A percentile compares a stretch with the other conserved stretches of the same genome.
These are phyloP conservation scores for Fabriciana adippe DNA, from an alignment of 2,888 invertebrate genomes.

Conservation along the genomic window DNA sequence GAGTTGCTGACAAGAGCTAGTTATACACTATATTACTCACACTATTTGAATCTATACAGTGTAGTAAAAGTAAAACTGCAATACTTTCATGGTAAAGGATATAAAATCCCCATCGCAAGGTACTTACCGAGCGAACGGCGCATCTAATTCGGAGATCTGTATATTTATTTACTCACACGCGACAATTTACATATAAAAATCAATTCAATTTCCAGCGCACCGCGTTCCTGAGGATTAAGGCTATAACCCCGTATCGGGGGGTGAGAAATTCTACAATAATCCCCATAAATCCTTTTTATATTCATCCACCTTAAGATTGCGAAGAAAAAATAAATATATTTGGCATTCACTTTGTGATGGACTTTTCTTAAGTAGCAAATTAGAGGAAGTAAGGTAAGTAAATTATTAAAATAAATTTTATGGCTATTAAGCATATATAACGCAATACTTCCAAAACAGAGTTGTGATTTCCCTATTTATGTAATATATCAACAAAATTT, in stretches of 20 bases:
- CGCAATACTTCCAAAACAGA: too few species aligned
- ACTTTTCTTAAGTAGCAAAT: background rate
- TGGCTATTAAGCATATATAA: too few species aligned
- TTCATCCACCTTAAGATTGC: constrained; percentile 81
- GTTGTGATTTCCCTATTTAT: too few species aligned
- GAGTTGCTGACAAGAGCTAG: too few species aligned
- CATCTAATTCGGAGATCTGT: constrained; percentile 70
- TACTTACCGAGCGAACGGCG: constrained; percentile 60
- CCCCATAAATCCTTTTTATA: constrained; percentile 80
- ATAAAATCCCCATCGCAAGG: constrained; percentile 45
- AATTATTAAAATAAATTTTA: too few species aligned
- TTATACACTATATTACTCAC: too few species aligned
- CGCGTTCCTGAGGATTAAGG: constrained; percentile 75
- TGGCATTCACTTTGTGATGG: background rate
- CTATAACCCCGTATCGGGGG: constrained; percentile 52
- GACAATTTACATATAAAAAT: constrained; percentile 77
- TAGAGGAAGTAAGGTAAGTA: background rate
- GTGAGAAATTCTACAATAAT: constrained; percentile 71
- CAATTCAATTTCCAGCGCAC: constrained; percentile 77
- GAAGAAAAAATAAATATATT: constrained; percentile 70
- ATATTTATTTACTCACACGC: constrained; percentile 79
- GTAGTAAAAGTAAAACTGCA: constrained; percentile 2
- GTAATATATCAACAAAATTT: too few species aligned
- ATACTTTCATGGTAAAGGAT: constrained; percentile 2
- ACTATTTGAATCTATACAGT: background rate